Evolutionary conservation across 2,113 vertebrate genomes (phyloP).

Genomic region (Ictalurus furcatus): DNA sequence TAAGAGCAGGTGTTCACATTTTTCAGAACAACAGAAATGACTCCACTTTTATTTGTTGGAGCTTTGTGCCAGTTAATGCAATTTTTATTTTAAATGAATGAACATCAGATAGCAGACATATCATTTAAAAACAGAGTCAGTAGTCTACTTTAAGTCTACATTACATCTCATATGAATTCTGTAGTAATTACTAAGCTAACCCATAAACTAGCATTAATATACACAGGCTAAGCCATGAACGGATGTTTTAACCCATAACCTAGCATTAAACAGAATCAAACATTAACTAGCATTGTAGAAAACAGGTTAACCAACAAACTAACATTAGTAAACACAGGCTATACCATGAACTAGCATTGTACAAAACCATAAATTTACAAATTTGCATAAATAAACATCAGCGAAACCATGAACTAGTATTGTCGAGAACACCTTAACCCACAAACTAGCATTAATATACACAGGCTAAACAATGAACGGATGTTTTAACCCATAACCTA

Average conservation of each 20-base stretch:
- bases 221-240: neutral
- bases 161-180: neutral
- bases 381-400: neutral
- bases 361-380: neutral
- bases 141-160: neutral
- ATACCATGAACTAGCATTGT: neutral
- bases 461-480: neutral
- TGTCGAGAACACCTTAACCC: neutral
- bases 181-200: neutral
- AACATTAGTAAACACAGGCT: neutral
- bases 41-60: neutral
- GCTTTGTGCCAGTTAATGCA: neutral
- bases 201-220: neutral
- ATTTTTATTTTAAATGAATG: neutral
- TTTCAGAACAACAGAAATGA: neutral
- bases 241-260: neutral
- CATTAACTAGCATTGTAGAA: neutral
- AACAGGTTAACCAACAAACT: neutral
- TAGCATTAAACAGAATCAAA: neutral
- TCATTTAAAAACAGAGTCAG: neutral
- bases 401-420: neutral
- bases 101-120: neutral
- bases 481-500: neutral
- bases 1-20: neutral
- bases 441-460: neutral